phyloP scores from a whole-genome alignment of 1,140 invertebrate genomes.

The Orchestia grillus region DNA sequence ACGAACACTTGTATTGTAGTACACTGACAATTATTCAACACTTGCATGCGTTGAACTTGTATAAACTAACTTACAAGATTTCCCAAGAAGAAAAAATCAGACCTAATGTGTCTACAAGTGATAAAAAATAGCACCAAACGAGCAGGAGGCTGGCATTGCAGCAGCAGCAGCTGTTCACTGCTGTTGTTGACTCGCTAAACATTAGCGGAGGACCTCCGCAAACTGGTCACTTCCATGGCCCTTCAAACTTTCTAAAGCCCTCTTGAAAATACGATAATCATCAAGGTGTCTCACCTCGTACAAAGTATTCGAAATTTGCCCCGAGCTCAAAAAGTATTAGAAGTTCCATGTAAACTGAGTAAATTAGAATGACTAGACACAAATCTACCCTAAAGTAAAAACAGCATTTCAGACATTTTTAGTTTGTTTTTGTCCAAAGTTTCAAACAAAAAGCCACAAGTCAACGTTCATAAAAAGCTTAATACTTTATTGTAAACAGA shows the following conservation, averaged over 20 bases:
- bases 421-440: background rate
- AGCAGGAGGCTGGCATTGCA: background rate
- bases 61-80: background rate
- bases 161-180: background rate
- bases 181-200: background rate
- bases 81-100: background rate
- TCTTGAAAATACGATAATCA: background rate
- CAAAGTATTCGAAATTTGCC: background rate
- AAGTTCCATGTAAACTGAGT: background rate
- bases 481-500: background rate
- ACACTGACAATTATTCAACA: background rate
- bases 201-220: background rate
- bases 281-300: background rate
- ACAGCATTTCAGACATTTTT: background rate
- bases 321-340: background rate
- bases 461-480: background rate
- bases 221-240: background rate
- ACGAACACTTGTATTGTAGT: too few relatives aligned
- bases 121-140: background rate
- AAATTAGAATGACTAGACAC: background rate
- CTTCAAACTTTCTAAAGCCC: background rate
- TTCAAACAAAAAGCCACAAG: background rate
- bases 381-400: background rate
- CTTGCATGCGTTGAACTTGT: background rate
- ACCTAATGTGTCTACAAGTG: background rate